phyloP scores from a whole-genome alignment of 1,140 invertebrate genomes.

The Drosophila guanche region DNA sequence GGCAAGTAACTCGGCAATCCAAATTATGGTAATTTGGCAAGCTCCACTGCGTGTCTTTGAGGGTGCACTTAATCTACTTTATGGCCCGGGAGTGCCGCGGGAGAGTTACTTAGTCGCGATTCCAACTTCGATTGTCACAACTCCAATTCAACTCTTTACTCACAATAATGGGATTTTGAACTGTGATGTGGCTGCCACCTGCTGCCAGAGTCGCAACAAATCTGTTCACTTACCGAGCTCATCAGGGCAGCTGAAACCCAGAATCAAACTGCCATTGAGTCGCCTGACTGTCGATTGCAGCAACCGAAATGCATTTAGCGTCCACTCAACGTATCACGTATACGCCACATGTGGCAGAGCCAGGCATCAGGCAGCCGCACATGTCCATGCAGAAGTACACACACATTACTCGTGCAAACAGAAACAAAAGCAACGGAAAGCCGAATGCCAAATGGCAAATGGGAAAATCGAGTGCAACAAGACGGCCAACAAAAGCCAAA shows the following conservation, averaged over 20 bases:
- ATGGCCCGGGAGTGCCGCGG: conserved; percentile 10
- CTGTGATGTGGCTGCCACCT: background rate
- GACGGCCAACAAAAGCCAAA: conserved; percentile 39
- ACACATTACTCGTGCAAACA: conserved; percentile 42
- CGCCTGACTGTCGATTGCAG: conserved; percentile 33
- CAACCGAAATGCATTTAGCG: conserved; percentile 34
- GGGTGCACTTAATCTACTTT: conserved; percentile 56
- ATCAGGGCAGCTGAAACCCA: conserved; percentile 23
- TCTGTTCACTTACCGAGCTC: conserved; percentile 11
- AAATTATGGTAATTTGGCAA: conserved; percentile 66
- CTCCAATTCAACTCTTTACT: background rate
- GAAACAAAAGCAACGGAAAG: too few relatives aligned
- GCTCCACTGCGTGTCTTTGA: conserved; percentile 56
- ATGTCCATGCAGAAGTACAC: conserved; percentile 36
- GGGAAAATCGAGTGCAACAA: conserved; percentile 38
- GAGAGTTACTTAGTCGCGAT: conserved; percentile 1
- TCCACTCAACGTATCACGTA: conserved; percentile 36
- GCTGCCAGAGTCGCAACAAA: background rate
- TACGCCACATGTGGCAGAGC: conserved; percentile 34
- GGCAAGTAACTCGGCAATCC: conserved; percentile 61
- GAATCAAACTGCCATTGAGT: conserved; percentile 46
- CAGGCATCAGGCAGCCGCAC: conserved; percentile 10
- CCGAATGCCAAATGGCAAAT: conserved; percentile 27
- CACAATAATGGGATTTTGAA: conserved; percentile 5
- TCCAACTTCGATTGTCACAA: conserved; percentile 22